Evolutionary conservation across 1,140 invertebrate species (phyloP), one percentile per base, ranked within the genome.

Genomic region (Pararge aegeria): DNA sequence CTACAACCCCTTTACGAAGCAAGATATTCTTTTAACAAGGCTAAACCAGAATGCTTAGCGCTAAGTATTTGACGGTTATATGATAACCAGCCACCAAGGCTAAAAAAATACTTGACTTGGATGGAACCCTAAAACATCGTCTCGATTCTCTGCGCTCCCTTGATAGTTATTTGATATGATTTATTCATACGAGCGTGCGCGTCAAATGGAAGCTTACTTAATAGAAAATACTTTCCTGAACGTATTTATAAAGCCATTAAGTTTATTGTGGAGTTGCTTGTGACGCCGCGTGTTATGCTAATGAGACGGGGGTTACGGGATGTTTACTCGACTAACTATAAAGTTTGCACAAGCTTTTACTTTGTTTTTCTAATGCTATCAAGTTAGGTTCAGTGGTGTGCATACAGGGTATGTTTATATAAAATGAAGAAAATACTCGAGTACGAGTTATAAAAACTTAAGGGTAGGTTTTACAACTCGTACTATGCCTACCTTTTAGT

Each of bases 151-250:
- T 44, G 27, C 49, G 70, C 70, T 86, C 83, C 85, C 83, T 67
- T 83, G 83, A 87, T 87, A 87, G 82, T 86, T 82, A 85, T 85
- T 81, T 84, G 82, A 85, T 81, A 85, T 88, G 79, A 87, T 85
- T 85, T 83, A 87, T 85, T 87, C 83, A 85, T 85, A 84, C 76
- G 69, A 80, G 58, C 73, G 65, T 68, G 67, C 64, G 70, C 73
- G 76, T 78, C 77, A 78, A 72, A 85, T 80, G 80, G 78, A 83
- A 83, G 78, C 83, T 87, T 87, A 80, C 78, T 82, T 87, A 84
- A 84, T 87, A 79, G 74, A 83, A 80, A 83, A 83, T 80, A 80
- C 73, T 83, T 82, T 83, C 68, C 66, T 34, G 78, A 85, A 87
- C 79, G 72, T 83, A 83, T 87, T 87, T 87, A 85, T 81, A 85